These are phyloP conservation scores for Chironomus riparius DNA, from an alignment of 2,888 invertebrate genomes.

Conservation along the genomic window DNA sequence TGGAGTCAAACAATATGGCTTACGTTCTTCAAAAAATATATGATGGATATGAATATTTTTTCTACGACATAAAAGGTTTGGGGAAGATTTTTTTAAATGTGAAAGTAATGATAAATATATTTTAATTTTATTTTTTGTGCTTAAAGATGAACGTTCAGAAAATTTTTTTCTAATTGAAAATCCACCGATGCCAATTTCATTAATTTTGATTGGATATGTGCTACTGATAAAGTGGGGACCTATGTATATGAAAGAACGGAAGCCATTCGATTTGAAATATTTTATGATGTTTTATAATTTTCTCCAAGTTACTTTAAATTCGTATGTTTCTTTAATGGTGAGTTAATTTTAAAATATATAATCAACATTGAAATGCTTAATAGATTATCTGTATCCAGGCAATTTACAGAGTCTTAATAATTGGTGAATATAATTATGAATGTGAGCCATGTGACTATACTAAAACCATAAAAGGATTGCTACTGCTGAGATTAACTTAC, in stretches of 20 bases:
- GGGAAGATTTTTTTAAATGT: too few species aligned
- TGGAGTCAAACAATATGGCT: background rate
- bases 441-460: slow-evolving; percentile 9
- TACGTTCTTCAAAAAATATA: background rate
- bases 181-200: background rate
- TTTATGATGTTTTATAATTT: slow-evolving; percentile 15
- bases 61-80: slow-evolving; percentile 1
- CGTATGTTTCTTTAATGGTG: background rate
- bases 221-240: slow-evolving; percentile 12
- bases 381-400: background rate
- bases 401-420: background rate
- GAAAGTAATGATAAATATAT: too few species aligned
- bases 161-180: background rate
- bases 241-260: background rate
- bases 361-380: background rate
- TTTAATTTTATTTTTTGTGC: background rate
- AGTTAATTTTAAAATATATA: background rate
- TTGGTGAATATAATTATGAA: background rate
- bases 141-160: background rate
- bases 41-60: slow-evolving; percentile 5
- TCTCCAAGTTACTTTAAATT: slow-evolving; percentile 14
- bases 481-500: slow-evolving; percentile 39
- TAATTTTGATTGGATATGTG: slow-evolving; percentile 8
- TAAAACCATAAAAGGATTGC: slow-evolving; percentile 7
- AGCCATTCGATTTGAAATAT: slow-evolving; percentile 13